Evolutionary conservation across 37 sponge, comb jelly and placozoan genomes (phyloP).

Genomic region (Ephydatia muelleri): DNA sequence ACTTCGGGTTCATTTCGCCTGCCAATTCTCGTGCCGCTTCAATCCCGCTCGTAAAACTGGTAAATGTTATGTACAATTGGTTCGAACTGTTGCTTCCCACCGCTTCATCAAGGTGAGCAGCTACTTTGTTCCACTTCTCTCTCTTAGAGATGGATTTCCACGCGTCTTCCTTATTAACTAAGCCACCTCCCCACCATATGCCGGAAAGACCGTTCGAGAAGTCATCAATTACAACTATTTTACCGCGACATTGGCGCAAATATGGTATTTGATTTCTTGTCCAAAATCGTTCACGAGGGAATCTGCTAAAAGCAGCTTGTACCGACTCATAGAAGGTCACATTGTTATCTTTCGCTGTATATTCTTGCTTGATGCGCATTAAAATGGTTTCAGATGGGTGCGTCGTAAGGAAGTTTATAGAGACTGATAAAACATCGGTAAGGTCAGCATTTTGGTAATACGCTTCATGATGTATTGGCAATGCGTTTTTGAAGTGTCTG

Average conservation of each 20-base stretch:
- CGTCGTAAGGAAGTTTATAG: not conserved
- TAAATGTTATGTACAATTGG: not conserved
- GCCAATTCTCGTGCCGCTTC: not conserved
- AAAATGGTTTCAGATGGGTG: not conserved
- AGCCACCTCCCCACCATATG: not conserved
- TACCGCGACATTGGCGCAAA: not conserved
- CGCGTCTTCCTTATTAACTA: not conserved
- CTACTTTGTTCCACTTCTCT: not conserved
- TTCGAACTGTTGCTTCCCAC: not conserved
- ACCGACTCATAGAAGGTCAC: not conserved
- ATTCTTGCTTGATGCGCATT: not conserved
- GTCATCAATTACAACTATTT: not conserved
- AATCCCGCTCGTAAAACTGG: not conserved
- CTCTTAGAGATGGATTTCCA: not conserved
- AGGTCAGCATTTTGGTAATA: not conserved
- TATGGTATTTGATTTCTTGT: not conserved
- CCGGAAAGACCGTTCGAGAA: not conserved
- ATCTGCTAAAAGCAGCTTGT: not conserved
- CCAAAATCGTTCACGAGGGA: not conserved
- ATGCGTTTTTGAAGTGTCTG: not conserved
- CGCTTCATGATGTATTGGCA: not conserved
- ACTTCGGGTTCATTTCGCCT: not conserved
- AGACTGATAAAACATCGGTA: not conserved
- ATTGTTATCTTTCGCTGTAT: not conserved
- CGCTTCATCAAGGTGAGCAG: not conserved